Evolutionary conservation across 2,888 invertebrate genomes (phyloP), one percentile per base, ranked within the genome.

Genomic region (Galerucella calmariensis): DNA sequence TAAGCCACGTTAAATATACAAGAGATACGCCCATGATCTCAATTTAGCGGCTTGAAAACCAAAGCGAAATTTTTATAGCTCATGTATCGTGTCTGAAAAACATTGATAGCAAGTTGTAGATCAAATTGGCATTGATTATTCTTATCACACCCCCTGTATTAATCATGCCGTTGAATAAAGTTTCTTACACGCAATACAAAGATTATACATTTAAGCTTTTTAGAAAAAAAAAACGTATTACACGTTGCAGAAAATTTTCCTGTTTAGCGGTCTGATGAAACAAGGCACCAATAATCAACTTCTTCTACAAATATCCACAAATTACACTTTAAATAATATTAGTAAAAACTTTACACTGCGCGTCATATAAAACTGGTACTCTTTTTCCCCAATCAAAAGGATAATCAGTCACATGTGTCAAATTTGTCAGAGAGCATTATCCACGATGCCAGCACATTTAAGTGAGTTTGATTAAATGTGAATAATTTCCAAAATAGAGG

Each of bases 171-270:
- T 69, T 69, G 62, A 69, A 69, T 69, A 69, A 69, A 69, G 69
- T 69, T 69, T 35, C 69, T 69, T 62, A 69, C 69, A 69, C 69
- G 69, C 69, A 69, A 69, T 69, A 62, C 69, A 62, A 69, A 69
- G 69, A 69, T 69, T 69, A 69, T 69, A 69, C 69, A 69, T 69
- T 69, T 69, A 69, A 69, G 69, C 69, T 69, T 69, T 69, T 69
- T 51, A 69, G 63, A 69, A 69, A 48, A 41, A 27, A 35, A 41
- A 69, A 69, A 69, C 69, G 63, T 69, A 69, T 51, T 69, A 69
- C 69, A 69, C 69, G 62, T 69, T 69, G 69, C 69, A 69, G 69
- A 69, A 69, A 69, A 69, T 69, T 69, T 62, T 69, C 62, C 51
- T 44, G 62, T 69, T 69, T 63, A 53, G 62, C 56, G 51, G 51